Base-by-base conservation (phyloP, 1,140 invertebrate genomes). In the Ostrea edulis region DNA sequence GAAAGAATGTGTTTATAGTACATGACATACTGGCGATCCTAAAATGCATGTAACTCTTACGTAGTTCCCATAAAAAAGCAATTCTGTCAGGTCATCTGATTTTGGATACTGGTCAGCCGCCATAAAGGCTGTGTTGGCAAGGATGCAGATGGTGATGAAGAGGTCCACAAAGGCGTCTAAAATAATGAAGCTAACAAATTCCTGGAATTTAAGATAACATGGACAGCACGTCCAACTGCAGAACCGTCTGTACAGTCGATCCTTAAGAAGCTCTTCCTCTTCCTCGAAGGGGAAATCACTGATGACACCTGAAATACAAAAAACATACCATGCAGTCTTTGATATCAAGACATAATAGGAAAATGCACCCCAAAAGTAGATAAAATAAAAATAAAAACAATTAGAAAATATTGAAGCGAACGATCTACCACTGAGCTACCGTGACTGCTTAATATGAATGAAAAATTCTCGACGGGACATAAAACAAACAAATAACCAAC, bases 81-180 rank as follows among this genome's bases (percentile, higher is more conserved):
- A 96, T 86, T 95, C 96, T 84, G 97, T 97, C 54, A 95, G 88
- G 9, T 88, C 85, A 35, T 87, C 51, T 8, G 89, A 82, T 98
- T 99, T 99, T 88, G 98, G 97, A 95, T 99, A 97, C 94, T 99
- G 98, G 95, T 99, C 98, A 94, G 99, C 96, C 14, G 98, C 98
- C 98, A 99, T 99, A 95, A 99, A 99, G 86, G 98, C 96, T 0
- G 99, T 99, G 94, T 99, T 99, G 90, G 99, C 97, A 84, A 99
- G 97, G 95, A 99, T 99, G 95, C 98, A 99, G 65, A 99, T 96
- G 9, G 98, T 99, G 94, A 99, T 99, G 95, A 99, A 99, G 89
- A 99, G 96, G 95, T 99, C 99, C 90, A 99, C 98, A 94, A 99
- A 99, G 8, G 98, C 98, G 96, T 99, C 98, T 95, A 99, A 98